phyloP scores from a whole-genome alignment of 2,113 vertebrate species.

The Lanius collurio region DNA sequence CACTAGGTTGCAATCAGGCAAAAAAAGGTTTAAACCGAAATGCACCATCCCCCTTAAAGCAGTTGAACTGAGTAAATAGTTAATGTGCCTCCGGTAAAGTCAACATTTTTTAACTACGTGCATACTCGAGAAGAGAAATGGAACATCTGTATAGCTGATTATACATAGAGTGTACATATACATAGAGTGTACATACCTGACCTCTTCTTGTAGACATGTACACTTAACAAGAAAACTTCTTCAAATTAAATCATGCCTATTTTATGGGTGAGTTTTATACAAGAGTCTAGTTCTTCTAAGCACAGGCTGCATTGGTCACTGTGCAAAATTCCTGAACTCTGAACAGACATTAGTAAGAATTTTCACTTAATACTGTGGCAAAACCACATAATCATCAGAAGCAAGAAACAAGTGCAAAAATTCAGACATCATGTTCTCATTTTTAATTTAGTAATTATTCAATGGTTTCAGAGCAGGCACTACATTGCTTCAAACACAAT shows the following conservation, averaged over 20 bases:
- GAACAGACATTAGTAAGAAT: not conserved
- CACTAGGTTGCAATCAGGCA: not conserved
- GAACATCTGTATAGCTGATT: not conserved
- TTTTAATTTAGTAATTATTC: constrained; percentile 61
- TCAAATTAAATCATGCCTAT: not conserved
- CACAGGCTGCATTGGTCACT: not conserved
- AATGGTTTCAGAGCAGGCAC: constrained; percentile 58
- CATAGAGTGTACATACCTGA: not conserved
- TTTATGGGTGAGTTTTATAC: not conserved
- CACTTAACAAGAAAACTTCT: not conserved
- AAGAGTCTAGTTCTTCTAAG: not conserved
- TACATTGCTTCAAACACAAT: constrained; percentile 61
- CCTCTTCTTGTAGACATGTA: not conserved
- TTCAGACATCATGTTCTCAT: constrained; percentile 48
- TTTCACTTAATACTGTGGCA: not conserved
- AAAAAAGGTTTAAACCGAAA: not conserved
- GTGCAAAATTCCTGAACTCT: not conserved
- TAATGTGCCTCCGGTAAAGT: not conserved
- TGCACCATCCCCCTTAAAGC: not conserved
- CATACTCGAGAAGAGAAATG: not conserved
- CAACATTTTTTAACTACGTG: not conserved
- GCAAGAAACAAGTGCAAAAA: constrained; percentile 62
- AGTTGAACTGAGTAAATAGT: not conserved
- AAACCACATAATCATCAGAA: constrained; percentile 20
- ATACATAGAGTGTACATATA: not conserved